Evolutionary conservation across 2,888 invertebrate species (phyloP), one percentile per base, ranked within the genome.

Genomic region (Campaea margaritaria): DNA sequence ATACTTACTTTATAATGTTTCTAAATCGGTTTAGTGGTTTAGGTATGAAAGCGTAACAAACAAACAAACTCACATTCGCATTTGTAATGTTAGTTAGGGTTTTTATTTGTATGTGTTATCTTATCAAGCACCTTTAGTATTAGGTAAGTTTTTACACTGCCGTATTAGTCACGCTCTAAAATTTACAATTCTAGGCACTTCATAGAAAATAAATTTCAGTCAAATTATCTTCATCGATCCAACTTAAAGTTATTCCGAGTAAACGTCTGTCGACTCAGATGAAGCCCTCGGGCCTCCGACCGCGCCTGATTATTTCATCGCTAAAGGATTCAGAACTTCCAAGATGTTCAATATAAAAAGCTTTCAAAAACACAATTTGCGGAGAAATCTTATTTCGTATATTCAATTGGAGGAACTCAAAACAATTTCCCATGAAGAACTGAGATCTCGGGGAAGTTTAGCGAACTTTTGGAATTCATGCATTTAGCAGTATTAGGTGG

Each of bases 341-440:
- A 42, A 31, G 53, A 42, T 52, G 44, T 56, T 61, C 58, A 41
- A 64, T 57, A 67, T 55, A 61, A 60, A 68, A 65, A 60, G 62
- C 50, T 62, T 64, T 58, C 44, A 53, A 44, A 57, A 64, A 66
- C 36, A 61, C 58, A 64, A 68, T 67, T 63, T 63, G 56, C 46
- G 47, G 14, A 43, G 58, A 63, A 63, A 67, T 59, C 51, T 65
- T 58, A 65, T 63, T 65, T 53, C 59, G 58, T 62, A 52, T 16
- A 65, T 65, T 58, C 47, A 65, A 63, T 65, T 57, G 38, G 55
- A 56, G 43, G 44, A 65, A 65, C 58, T 65, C 58, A 50, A 59
- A 63, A 66, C 61, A 66, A 64, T 66, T 66, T 64, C 57, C 57
- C 64, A 61, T 54, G 57, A 60, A 58, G 62, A 60, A 62, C 52